Base-by-base conservation (phyloP, 2,113 vertebrate genomes). In the Myanophis thanlyinensis region DNA sequence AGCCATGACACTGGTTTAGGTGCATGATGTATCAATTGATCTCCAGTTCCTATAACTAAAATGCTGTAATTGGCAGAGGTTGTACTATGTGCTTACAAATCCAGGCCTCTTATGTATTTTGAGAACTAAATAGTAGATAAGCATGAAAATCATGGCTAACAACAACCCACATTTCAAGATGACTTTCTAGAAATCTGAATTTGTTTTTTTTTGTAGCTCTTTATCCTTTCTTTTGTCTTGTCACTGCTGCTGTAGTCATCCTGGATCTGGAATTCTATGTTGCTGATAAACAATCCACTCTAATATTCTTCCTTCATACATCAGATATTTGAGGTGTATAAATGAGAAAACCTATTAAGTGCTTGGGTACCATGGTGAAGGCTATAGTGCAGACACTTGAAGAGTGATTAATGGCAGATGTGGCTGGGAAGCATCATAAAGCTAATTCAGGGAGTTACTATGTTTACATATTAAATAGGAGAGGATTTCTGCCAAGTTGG, bases 401-500 rank as follows among this genome's bases (percentile, higher is more conserved):
- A 92, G 87, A 85, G 67, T 92, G 91, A 92, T 92, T 92, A 92
- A 92, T 89, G 59, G 35, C 47, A 92, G 84, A 84, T 92, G 54
- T 92, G 91, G 20, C 15, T 49, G 44, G 91, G 52, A 89, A 89
- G 87, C 67, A 85, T 84, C 87, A 89, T 89, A 85, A 92, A 85
- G 52, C 86, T 89, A 27, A 89, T 56, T 85, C 67, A 56, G 67
- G 84, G 87, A 89, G 87, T 85, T 56, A 89, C 27, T 35, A 5
- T 92, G 52, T 89, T 92, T 89, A 92, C 91, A 92, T 92, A 59
- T 56, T 92, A 89, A 89, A 89, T 49, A 89, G 51, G 20, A 27
- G 30, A 85, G 87, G 67, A 56, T 7, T 30, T 88, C 40, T 89
- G 91, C 87, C 91, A 92, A 92, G 87, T 85, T 53, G 84, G 87